A percentile compares a stretch with the other conserved stretches of the same genome.
phyloP scores from a whole-genome alignment of 1,140 invertebrate species.

The Hyphantria cunea region DNA sequence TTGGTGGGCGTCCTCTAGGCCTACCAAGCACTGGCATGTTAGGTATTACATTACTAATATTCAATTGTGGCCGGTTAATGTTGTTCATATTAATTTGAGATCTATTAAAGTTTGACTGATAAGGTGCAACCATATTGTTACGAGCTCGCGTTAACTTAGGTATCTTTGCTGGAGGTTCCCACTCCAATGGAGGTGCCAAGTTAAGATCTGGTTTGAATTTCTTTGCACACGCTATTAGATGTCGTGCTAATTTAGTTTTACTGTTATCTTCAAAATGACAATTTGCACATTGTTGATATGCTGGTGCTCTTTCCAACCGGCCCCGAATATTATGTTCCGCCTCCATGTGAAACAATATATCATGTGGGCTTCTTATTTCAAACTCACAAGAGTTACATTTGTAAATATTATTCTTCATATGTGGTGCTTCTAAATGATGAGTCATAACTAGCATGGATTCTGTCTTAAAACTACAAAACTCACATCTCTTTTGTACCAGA shows the following conservation, averaged over 20 bases:
- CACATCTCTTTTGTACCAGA: constrained; percentile 91
- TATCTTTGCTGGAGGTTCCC: constrained; percentile 96
- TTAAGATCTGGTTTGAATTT: constrained; percentile 95
- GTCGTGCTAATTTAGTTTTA: constrained; percentile 94
- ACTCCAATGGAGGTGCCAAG: constrained; percentile 91
- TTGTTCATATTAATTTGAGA: constrained; percentile 63
- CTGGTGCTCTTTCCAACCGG: constrained; percentile 91
- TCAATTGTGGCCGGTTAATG: constrained; percentile 59
- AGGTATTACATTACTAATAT: constrained; percentile 50
- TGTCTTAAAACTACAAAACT: constrained; percentile 96
- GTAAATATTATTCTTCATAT: constrained; percentile 94
- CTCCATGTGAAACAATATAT: constrained; percentile 96
- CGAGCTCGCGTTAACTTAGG: constrained; percentile 84
- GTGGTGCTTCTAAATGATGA: constrained; percentile 95
- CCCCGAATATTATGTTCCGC: constrained; percentile 93
- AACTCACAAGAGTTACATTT: constrained; percentile 94
- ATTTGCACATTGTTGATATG: constrained; percentile 95
- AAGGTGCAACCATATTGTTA: constrained; percentile 67
- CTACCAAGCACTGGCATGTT: constrained; percentile 61
- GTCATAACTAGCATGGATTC: constrained; percentile 94
- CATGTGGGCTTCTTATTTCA: constrained; percentile 92
- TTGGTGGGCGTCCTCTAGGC: constrained; percentile 69
- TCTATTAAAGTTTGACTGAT: constrained; percentile 62
- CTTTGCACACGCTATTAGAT: constrained; percentile 93
- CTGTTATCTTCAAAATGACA: constrained; percentile 97